Conservation (phyloP, 2,113 vertebrate species). For the Melanostigma gelatinosum region DNA sequence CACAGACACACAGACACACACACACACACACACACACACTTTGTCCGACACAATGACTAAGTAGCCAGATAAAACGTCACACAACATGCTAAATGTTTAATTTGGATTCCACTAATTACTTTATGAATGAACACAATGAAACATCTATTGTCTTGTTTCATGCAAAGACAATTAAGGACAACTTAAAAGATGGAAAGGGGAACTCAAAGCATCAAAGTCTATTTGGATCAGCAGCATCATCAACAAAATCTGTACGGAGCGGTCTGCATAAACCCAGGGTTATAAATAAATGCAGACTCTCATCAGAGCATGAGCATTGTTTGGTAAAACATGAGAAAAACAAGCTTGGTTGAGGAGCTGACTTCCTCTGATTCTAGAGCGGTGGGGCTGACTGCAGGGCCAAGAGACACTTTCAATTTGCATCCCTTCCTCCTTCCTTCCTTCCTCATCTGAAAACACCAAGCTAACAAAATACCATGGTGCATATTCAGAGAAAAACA, state of each 20-base stretch:
- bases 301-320: constrained; percentile 10
- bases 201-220: neutral
- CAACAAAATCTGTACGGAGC: neutral
- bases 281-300: constrained; percentile 25
- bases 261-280: neutral
- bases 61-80: constrained; percentile 1
- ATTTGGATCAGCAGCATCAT: neutral
- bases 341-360: neutral
- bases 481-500: too few relatives aligned
- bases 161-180: constrained; percentile 25
- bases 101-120: constrained; percentile 20
- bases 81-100: constrained; percentile 4
- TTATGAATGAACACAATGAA: neutral
- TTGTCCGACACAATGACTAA: constrained; percentile 25
- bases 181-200: neutral
- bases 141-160: constrained; percentile 5
- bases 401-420: constrained; percentile 6
- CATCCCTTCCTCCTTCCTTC: neutral
- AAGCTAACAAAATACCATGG: neutral
- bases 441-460: neutral
- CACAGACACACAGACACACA: too few relatives aligned
- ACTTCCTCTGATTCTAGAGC: constrained; percentile 15
- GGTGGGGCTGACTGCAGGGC: neutral
- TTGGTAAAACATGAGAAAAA: neutral
- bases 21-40: neutral